These are phyloP conservation scores for Passer domesticus DNA, from an alignment of 2,113 vertebrate species.

Conservation along the genomic window DNA sequence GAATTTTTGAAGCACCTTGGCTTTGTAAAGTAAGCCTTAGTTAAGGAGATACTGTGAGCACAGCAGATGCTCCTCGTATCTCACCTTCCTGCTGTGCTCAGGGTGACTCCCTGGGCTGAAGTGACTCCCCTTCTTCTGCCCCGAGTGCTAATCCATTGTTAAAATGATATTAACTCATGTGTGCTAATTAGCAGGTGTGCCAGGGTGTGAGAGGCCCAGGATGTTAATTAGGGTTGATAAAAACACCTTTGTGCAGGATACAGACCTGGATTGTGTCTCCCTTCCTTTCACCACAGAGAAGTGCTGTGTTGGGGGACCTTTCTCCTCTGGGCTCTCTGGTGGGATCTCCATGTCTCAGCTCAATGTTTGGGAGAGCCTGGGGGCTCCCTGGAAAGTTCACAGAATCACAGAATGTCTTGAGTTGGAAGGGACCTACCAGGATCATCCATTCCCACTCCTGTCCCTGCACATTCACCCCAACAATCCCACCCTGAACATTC, in stretches of 20 bases:
- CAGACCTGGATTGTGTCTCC: neutral
- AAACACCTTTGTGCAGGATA: neutral
- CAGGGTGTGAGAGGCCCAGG: conserved; percentile 38
- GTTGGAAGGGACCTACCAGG: neutral
- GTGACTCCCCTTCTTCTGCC: conserved; percentile 2
- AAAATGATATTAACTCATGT: conserved; percentile 3
- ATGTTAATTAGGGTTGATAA: conserved; percentile 38
- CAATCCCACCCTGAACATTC: neutral
- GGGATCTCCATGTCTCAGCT: neutral
- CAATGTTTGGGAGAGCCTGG: neutral
- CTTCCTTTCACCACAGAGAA: neutral
- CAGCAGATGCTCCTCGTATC: neutral
- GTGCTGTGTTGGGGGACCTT: neutral
- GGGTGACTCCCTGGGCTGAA: conserved; percentile 6
- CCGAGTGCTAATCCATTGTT: conserved; percentile 38
- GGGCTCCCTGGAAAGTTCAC: neutral
- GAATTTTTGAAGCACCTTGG: conserved; percentile 40
- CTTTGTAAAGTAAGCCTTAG: conserved; percentile 17
- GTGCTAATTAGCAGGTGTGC: conserved; percentile 65
- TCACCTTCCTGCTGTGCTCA: neutral
- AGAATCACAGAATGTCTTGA: neutral
- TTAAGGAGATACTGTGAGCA: neutral
- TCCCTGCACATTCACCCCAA: neutral
- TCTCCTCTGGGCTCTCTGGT: neutral
- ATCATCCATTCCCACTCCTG: neutral